Base-by-base conservation (phyloP, 2,888 invertebrate species). In the Pyrochroa serraticornis region DNA sequence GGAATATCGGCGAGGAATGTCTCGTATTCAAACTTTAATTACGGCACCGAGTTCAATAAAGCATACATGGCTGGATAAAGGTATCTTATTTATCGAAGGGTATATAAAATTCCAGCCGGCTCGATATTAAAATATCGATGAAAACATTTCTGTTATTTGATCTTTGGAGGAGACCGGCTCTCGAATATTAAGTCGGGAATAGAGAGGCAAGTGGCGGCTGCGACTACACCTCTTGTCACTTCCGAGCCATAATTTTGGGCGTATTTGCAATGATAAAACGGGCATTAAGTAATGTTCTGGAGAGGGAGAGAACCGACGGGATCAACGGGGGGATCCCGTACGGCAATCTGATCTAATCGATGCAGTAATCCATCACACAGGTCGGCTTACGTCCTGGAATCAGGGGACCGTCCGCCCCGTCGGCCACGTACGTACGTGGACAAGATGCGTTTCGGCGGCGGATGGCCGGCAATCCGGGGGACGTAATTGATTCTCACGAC, bases 301-400 rank as follows among this genome's bases (percentile, higher is more conserved):
- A 55, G 57, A 55, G 58, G 46, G 52, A 61, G 56, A 49, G 48
- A 49, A 13, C 43, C 41, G 35, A 33, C 41, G 8, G 33, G 44
- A 22, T 22, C 22, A 22, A 34, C 37, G 54, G 68, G 72, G n/a
- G 60, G 72, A 65, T 67, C 60, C 67, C 63, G 62, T 64, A 64
- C 39, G 71, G 75, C 77, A 78, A 79, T 79, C 79, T 76, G 72
- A 71, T 76, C 76, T 79, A 79, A 79, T 79, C 78, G 78, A 79
- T 77, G 75, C 71, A 70, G 77, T 79, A 79, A 79, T 79, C 79
- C 77, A 79, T 79, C 78, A 79, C 76, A 73, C 67, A 71, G 72
- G 71, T 73, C 71, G 70, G 73, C 68, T 73, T 74, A 71, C 59
- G 66, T 66, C 60, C 67, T 9, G 53, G 39, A 41, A 54, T 54